Evolutionary conservation across 2,113 vertebrate genomes (phyloP), one percentile per base, ranked within the genome.

Genomic region (Microcebus murinus): DNA sequence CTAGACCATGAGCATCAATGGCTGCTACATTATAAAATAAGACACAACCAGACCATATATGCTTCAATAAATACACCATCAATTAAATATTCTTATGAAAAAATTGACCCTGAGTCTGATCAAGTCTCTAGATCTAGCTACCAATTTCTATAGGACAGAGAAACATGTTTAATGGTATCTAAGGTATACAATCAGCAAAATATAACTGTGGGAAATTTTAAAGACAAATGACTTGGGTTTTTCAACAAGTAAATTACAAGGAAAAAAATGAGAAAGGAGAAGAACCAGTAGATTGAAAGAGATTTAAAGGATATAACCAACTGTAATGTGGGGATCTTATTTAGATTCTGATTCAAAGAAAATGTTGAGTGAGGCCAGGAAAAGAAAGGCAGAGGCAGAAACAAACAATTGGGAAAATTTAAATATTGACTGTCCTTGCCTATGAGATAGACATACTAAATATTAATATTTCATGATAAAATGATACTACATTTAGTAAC

Each of bases 291-390:
- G 73, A 84, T 81, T 71, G 90, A 76, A 71, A 95, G 86, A 91
- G 12, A 74, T 21, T 84, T 90, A 90, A 95, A 18, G 79, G 42
- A 83, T 15, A n/a, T 71, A 92, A 80, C 76, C 70, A 96, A 94
- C 20, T 92, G 23, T 61, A 97, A 87, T 87, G 89, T 94, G n/a
- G 79, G 21, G 70, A 82, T 96, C 52, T 85, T 92, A 80, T 70
- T 18, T 94, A 52, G 21, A 73, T 91, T 34, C 34, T 94, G 55
- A 96, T 67, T 96, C 61, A 93, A 95, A 94, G 55, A 87, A 96
- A 94, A 36, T 76, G 9, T 23, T 65, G 39, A 63, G 23, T 11
- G 61, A 12, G 61, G 27, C 61, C 2, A 90, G 39, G 6, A 79
- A 90, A n/a, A 39, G 4, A 79, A n/a, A 34, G 25, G 70, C 21